Base-by-base conservation (phyloP, 2,888 invertebrate species). In the Ectropis crepuscularia region DNA sequence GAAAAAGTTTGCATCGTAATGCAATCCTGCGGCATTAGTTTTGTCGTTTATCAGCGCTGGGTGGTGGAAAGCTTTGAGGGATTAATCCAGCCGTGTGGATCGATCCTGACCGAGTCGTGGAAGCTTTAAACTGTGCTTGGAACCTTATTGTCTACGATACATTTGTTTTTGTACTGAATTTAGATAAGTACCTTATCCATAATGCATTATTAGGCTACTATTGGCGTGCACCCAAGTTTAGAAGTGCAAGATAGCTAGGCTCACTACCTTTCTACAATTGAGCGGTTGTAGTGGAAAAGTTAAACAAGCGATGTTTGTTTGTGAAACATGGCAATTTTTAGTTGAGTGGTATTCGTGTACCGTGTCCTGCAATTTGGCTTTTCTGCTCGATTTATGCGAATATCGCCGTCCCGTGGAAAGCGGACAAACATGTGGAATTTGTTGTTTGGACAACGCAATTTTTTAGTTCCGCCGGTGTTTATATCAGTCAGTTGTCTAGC, bases 1-100 rank as follows among this genome's bases (percentile, higher is more conserved):
- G 89, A 89, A 91, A 92, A 92, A 92, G 86, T 90, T 91, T 88
- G 87, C 88, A 87, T 89, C 88, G 90, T 89, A 90, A 89, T 88
- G 89, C 90, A 87, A 89, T 92, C 89, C 83, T 78, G 83, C 74
- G 83, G 91, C 85, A 90, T 92, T 91, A 91, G 89, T 88, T 89
- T 83, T 79, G 82, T 82, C 87, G 86, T 92, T 88, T 90, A 90
- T 92, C 91, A 92, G 85, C 79, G 78, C 81, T 83, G 81, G 81
- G 83, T 80, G 81, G 85, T 81, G 83, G 81, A 82, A 85, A 85
- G 89, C 90, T 92, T 90, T 91, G 91, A 91, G 89, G 88, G 90
- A 90, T 92, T 91, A 90, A 88, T 90, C 85, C 81, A 76, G 79
- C 75, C 74, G 81, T 74, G 77, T 81, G 76, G 85, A 85, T 86